phyloP scores from a whole-genome alignment of 37 sponge, comb jelly and placozoan genomes.

The Spongia lamella region DNA sequence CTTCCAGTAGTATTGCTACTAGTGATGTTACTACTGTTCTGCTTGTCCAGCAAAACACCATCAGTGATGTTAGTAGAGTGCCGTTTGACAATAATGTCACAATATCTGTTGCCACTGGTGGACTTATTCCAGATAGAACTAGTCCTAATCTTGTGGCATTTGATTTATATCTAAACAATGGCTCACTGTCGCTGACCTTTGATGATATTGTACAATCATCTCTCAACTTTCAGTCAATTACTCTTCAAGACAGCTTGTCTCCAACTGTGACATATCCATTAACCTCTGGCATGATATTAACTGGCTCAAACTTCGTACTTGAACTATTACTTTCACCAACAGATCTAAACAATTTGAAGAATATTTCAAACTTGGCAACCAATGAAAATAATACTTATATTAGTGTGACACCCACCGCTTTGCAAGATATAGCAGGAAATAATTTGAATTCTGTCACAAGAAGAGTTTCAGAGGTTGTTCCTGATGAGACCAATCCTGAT shows the following conservation, averaged over 20 bases:
- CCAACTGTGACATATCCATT: slow-evolving; percentile 34
- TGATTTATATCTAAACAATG: slow-evolving; percentile 74
- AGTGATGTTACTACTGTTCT: slow-evolving; percentile 40
- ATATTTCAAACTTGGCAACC: slow-evolving; percentile 58
- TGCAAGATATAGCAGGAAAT: slow-evolving; percentile 68
- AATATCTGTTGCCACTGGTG: background rate
- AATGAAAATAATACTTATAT: slow-evolving; percentile 74
- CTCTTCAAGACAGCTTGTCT: slow-evolving; percentile 48
- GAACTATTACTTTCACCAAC: slow-evolving; percentile 42
- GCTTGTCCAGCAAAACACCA: slow-evolving; percentile 38
- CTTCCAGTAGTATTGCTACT: slow-evolving; percentile 27
- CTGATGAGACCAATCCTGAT: slow-evolving; percentile 65
- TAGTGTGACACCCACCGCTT: slow-evolving; percentile 44
- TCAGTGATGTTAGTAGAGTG: slow-evolving; percentile 63
- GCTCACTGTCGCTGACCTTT: slow-evolving; percentile 65
- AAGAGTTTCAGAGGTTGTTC: slow-evolving; percentile 60
- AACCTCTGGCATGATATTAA: slow-evolving; percentile 46
- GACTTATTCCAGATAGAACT: slow-evolving; percentile 57
- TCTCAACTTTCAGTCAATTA: slow-evolving; percentile 42
- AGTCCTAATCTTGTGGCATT: slow-evolving; percentile 63
- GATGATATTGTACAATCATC: slow-evolving; percentile 85
- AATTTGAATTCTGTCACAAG: slow-evolving; percentile 42
- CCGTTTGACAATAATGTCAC: slow-evolving; percentile 9
- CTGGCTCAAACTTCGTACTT: slow-evolving; percentile 18
- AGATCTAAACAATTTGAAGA: slow-evolving; percentile 62